These are phyloP conservation scores for Caenorhabditis panamensis DNA, from an alignment of 2,888 invertebrate genomes.

Conservation along the genomic window DNA sequence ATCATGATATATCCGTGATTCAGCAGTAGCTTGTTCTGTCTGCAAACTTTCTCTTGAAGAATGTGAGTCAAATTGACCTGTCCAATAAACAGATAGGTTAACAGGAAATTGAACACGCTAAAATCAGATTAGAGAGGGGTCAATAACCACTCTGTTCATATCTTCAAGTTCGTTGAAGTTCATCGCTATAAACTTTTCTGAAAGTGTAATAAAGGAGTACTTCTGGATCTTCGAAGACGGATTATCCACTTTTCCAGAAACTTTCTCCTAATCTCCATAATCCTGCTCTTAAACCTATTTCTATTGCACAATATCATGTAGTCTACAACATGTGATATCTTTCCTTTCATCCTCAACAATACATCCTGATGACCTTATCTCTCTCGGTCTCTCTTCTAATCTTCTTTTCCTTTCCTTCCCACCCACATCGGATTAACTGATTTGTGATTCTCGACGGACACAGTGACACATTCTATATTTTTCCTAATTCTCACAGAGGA, in stretches of 20 bases:
- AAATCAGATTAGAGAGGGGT: too few species aligned
- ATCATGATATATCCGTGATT: too few species aligned
- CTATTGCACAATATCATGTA: background rate
- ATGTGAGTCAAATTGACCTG: too few species aligned
- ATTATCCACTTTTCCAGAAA: background rate
- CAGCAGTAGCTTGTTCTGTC: too few species aligned
- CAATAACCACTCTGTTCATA: too few species aligned
- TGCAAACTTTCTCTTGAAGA: too few species aligned
- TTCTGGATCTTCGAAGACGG: background rate
- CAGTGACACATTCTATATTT: conserved; percentile 25
- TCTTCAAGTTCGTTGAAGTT: too few species aligned
- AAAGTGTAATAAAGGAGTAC: too few species aligned
- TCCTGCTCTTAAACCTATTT: background rate
- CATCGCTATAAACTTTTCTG: too few species aligned
- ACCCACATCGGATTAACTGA: conserved; percentile 36
- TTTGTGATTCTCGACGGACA: conserved; percentile 12
- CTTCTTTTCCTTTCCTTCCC: conserved; percentile 25
- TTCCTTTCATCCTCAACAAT: background rate
- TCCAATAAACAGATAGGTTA: too few species aligned
- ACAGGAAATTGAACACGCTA: background rate
- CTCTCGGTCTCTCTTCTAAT: conserved; percentile 13
- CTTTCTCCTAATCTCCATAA: background rate
- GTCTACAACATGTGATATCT: conserved; percentile 2
- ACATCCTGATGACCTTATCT: background rate
- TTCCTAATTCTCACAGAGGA: conserved; percentile 6